A percentile compares a stretch with the other conserved stretches of the same genome.
These are phyloP conservation scores for Kradibia gibbosae DNA, from an alignment of 1,140 invertebrate genomes.

Conservation along the genomic window DNA sequence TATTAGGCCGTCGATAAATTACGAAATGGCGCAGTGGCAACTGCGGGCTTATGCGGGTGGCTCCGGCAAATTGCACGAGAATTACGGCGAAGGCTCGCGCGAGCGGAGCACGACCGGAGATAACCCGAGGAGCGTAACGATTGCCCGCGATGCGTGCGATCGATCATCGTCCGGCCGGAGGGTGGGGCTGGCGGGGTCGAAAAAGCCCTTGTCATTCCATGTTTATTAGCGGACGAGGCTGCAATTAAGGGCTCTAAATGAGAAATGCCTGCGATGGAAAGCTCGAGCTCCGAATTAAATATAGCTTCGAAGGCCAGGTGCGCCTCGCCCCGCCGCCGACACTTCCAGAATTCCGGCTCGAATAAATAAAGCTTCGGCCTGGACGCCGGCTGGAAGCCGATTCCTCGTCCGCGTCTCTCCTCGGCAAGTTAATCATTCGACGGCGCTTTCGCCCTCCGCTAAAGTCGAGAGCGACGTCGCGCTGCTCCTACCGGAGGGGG, in stretches of 20 bases:
- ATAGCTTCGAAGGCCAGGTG: background rate
- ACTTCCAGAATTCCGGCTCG: background rate
- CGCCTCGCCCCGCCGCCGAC: background rate
- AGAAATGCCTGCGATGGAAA: background rate
- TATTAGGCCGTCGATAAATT: slow-evolving; percentile 61
- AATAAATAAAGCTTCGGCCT: background rate
- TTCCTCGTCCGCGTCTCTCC: too few relatives aligned
- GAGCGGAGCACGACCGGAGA: background rate
- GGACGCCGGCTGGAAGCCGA: too few relatives aligned
- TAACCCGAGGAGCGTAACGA: background rate
- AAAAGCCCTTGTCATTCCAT: background rate
- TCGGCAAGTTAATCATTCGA: too few relatives aligned
- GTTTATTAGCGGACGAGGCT: background rate
- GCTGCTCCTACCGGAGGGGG: too few relatives aligned
- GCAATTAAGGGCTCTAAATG: slow-evolving; percentile 3
- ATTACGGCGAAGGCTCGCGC: slow-evolving; percentile 26
- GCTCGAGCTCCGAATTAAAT: background rate
- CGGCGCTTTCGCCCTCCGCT: too few relatives aligned
- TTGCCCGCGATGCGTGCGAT: slow-evolving; percentile 11
- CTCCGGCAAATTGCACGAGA: slow-evolving; percentile 32
- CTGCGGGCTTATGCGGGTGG: slow-evolving; percentile 54
- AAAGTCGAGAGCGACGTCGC: too few relatives aligned
- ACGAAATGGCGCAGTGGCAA: slow-evolving; percentile 55
- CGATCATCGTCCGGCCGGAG: background rate
- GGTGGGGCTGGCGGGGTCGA: background rate